These are phyloP conservation scores for Alectoris magna DNA, from an alignment of 2,797 vertebrate species.

Conservation along the genomic window DNA sequence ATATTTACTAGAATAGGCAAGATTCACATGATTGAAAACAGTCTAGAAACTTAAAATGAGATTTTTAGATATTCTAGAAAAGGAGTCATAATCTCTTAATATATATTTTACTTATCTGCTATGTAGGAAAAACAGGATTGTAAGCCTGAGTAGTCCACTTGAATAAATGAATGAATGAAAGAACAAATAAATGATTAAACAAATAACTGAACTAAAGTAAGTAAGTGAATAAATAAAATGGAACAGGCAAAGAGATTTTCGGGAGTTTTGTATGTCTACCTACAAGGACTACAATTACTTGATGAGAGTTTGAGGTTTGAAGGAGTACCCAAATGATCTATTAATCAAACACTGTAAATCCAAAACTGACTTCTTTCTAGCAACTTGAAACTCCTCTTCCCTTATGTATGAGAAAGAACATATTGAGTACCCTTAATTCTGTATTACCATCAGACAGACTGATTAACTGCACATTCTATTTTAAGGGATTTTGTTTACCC, in stretches of 20 bases:
- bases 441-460: neutral
- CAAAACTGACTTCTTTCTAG: neutral
- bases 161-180: neutral
- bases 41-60: neutral
- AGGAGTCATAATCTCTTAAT: neutral
- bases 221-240: no score
- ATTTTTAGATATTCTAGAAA: neutral
- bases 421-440: neutral
- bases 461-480: neutral
- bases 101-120: neutral
- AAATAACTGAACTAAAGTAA: neutral
- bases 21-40: neutral
- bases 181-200: no score
- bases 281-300: neutral
- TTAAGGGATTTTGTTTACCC: neutral
- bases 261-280: neutral
- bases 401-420: neutral
- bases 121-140: neutral
- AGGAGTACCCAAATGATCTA: neutral
- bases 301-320: neutral
- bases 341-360: neutral
- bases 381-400: neutral
- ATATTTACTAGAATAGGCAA: neutral
- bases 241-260: rapidly evolving
- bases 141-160: neutral